phyloP scores from a whole-genome alignment of 2,888 invertebrate species.

The Caenorhabditis angaria region DNA sequence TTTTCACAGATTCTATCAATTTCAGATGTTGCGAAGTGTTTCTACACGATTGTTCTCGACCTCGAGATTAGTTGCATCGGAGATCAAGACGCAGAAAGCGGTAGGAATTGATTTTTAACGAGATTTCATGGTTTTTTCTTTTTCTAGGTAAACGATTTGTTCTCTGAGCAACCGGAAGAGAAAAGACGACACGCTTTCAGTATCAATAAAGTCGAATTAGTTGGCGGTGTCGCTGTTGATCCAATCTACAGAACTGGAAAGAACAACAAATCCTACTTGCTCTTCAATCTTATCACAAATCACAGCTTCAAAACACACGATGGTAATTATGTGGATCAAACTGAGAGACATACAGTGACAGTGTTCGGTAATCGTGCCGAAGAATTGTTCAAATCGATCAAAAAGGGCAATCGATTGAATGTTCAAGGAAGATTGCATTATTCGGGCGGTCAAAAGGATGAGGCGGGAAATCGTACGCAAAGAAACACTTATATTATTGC shows the following conservation, averaged over 20 bases:
- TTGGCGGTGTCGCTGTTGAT: constrained; percentile 62
- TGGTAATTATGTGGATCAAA: constrained; percentile 33
- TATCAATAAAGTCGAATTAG: constrained; percentile 61
- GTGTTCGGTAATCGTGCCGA: constrained; percentile 58
- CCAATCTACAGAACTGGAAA: constrained; percentile 50
- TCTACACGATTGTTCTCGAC: not conserved
- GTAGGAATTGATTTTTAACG: not conserved
- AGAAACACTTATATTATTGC: constrained; percentile 59
- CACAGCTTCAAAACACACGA: constrained; percentile 23
- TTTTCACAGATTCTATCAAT: too few species aligned
- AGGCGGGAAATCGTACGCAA: constrained; percentile 32
- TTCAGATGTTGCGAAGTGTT: constrained; percentile 10
- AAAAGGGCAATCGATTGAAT: constrained; percentile 58
- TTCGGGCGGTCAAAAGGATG: constrained; percentile 53
- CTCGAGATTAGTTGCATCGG: not conserved
- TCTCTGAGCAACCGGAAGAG: constrained; percentile 38
- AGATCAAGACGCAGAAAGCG: not conserved
- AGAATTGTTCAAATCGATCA: constrained; percentile 34
- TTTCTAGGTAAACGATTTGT: constrained; percentile 40
- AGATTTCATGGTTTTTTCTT: not conserved
- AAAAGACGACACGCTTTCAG: constrained; percentile 45
- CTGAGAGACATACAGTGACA: constrained; percentile 54
- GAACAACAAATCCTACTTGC: constrained; percentile 52
- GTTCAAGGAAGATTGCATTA: constrained; percentile 62
- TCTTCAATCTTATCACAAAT: constrained; percentile 65